phyloP scores from a whole-genome alignment of 1,140 invertebrate genomes.

The Metaphire vulgaris region DNA sequence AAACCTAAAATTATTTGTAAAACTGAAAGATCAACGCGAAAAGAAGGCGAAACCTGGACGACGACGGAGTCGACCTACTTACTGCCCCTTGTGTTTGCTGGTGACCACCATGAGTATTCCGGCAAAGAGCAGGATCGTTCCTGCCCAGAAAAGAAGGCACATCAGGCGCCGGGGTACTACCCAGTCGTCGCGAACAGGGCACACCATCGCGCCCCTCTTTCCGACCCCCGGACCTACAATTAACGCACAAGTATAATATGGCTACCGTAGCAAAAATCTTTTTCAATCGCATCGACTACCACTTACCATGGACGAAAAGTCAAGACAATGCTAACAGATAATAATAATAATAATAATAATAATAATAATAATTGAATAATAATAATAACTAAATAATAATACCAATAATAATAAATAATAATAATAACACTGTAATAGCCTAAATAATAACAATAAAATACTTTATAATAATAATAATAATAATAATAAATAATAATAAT shows the following conservation, averaged over 20 bases:
- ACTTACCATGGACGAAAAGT: too few species aligned
- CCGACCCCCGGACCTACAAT: too few species aligned
- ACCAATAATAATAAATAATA: slow-evolving; percentile 14
- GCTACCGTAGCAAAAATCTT: too few species aligned
- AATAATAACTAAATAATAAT: slow-evolving; percentile 21
- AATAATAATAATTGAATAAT: slow-evolving; percentile 20
- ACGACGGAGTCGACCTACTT: too few species aligned
- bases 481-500: slow-evolving; percentile 6
- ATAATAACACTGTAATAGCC: background rate
- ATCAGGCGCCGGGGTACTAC: slow-evolving; percentile 21
- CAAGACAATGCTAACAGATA: too few species aligned
- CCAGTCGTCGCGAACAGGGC: too few species aligned
- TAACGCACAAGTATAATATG: too few species aligned
- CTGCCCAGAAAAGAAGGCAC: slow-evolving; percentile 24
- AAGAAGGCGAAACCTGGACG: too few species aligned
- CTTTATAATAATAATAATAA: slow-evolving; percentile 21
- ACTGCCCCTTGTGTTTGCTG: slow-evolving; percentile 24
- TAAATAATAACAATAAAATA: slow-evolving; percentile 16
- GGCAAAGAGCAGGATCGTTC: slow-evolving; percentile 23
- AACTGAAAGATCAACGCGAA: too few species aligned
- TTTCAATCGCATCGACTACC: too few species aligned
- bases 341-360: slow-evolving; percentile 16
- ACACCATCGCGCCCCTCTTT: too few species aligned
- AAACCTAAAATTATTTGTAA: too few species aligned
- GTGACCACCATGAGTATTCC: slow-evolving; percentile 23